Conservation (phyloP, 2,888 invertebrate species). For the Panopea generosa region DNA sequence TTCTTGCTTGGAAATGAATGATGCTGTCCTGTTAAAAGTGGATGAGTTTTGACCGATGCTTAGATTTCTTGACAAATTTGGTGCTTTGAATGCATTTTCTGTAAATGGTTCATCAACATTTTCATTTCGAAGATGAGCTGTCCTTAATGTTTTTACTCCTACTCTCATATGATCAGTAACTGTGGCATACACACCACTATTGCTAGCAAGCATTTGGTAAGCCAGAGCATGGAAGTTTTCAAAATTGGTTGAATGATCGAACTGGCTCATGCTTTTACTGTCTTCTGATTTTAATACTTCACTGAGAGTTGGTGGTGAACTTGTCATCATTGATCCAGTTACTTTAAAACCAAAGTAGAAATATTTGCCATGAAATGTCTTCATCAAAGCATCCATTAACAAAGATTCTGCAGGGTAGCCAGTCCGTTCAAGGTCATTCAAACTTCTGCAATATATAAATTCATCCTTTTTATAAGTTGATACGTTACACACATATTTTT, state of each 20-base stretch:
- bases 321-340: neutral
- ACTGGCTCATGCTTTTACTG: conserved; percentile 19
- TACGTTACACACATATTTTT: no score
- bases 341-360: conserved; percentile 63
- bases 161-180: conserved; percentile 58
- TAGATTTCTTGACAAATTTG: neutral
- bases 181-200: conserved; percentile 42
- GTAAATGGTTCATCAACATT: neutral
- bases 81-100: neutral
- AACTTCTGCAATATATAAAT: conserved; percentile 49
- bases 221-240: conserved; percentile 47
- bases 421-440: conserved; percentile 44
- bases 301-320: neutral
- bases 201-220: conserved; percentile 50
- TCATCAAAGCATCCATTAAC: conserved; percentile 46
- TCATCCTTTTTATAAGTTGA: no score
- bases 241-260: conserved; percentile 28
- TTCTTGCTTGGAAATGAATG: conserved; percentile 26
- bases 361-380: conserved; percentile 57
- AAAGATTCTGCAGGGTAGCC: conserved; percentile 55
- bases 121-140: neutral
- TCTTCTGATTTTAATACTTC: conserved; percentile 24
- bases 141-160: conserved; percentile 25
- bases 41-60: conserved; percentile 1
- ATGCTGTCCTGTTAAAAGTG: neutral